Evolutionary conservation across 2,113 vertebrate genomes (phyloP), one percentile per base, ranked within the genome.

Genomic region (Pelusios castaneus): DNA sequence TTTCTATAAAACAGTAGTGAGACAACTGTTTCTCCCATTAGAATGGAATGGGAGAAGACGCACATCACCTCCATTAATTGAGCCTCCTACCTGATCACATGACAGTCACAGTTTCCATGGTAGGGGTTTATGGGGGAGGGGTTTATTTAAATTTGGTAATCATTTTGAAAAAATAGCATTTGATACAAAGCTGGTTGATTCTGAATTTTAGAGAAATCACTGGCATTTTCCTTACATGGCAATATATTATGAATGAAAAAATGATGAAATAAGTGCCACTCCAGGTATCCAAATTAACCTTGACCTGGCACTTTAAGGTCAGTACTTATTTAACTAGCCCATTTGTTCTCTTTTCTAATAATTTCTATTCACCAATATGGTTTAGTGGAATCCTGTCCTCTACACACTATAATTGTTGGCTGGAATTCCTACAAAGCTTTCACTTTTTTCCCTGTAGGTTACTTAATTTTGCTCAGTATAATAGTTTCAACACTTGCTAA

Each of bases 401-500:
- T 89, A 31, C 60, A 38, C 34, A 84, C 75, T 56, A 80, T 52
- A 58, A 55, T 54, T 73, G 80, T 49, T 12, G 10, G 83, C 38
- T 80, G 84, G 47, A 95, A 92, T 76, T 38, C 5, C 55, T 63
- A 88, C 25, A 56, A 90, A 84, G 29, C 82, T 96, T 87, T 41
- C 11, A 4, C 14, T 63, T 77, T 60, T 83, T 43, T 70, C 8
- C 8, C 56, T 84, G 88, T 2, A 87, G 77, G 76, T 80, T 93
- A 6, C 34, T 94, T 88, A 75, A 87, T 47, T 80, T 24, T 70
- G 43, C 84, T 95, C 34, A 70, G 13, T 70, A 84, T 73, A 45
- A 88, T 93, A 91, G 87, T 92, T 87, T 84, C 52, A 82, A 49
- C 49, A 90, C 34, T n/a, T 78, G 24, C 55, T 43, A 84, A 89